Conservation (phyloP, 2,113 vertebrate genomes). For the Oncorhynchus tshawytscha region DNA sequence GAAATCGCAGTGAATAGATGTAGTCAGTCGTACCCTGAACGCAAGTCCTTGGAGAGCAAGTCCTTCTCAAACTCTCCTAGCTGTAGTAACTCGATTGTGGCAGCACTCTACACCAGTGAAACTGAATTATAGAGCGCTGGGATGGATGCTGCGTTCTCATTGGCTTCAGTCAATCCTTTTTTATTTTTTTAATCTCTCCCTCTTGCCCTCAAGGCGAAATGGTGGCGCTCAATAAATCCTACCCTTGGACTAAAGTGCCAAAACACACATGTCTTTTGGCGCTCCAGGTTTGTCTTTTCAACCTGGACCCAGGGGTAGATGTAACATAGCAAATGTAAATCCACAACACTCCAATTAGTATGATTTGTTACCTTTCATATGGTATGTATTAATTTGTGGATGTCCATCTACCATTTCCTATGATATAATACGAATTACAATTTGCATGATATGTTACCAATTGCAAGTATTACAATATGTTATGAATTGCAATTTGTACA, state of each 20-base stretch:
- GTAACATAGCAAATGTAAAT: too few relatives aligned
- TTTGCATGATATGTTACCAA: too few relatives aligned
- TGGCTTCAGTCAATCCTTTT: slow-evolving; percentile 75
- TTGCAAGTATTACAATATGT: too few relatives aligned
- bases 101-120: slow-evolving; percentile 71
- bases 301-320: too few relatives aligned
- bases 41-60: slow-evolving; percentile 44
- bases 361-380: too few relatives aligned
- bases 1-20: slow-evolving; percentile 6
- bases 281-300: not conserved
- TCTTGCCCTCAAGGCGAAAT: slow-evolving; percentile 80
- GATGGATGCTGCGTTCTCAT: slow-evolving; percentile 83
- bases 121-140: slow-evolving; percentile 86
- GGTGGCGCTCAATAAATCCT: slow-evolving; percentile 54
- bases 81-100: slow-evolving; percentile 66
- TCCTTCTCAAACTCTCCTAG: slow-evolving; percentile 53
- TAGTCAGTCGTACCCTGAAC: slow-evolving; percentile 18
- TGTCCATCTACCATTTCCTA: too few relatives aligned
- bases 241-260: slow-evolving; percentile 43
- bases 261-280: slow-evolving; percentile 28
- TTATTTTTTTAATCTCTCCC: slow-evolving; percentile 6
- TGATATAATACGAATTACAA: too few relatives aligned
- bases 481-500: too few relatives aligned
- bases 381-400: too few relatives aligned
- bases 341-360: too few relatives aligned